Evolutionary conservation across 2,797 vertebrate genomes (phyloP).

Genomic region (Muscicapa striata): DNA sequence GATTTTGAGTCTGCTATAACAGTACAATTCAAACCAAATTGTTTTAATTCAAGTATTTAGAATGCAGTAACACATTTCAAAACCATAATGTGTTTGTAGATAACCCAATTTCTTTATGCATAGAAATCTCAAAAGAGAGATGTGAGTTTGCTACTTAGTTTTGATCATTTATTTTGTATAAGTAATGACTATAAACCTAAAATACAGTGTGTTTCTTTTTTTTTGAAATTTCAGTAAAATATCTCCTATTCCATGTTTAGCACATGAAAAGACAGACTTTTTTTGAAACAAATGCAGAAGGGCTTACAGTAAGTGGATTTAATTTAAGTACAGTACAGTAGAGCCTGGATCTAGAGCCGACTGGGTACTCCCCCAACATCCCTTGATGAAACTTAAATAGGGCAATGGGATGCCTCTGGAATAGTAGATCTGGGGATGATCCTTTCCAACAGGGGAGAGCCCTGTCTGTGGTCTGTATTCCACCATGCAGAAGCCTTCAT

Average conservation of each 20-base stretch:
- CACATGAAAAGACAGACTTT: not conserved
- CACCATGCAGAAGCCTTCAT: not conserved
- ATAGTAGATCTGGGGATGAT: not conserved
- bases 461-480: not conserved
- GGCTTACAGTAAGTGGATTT: not conserved
- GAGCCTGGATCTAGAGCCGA: not conserved
- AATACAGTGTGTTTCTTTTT: not conserved
- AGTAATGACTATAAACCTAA: slow-evolving; percentile 52
- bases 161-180: slow-evolving; percentile 64
- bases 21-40: slow-evolving; percentile 62
- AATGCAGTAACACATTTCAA: slow-evolving; percentile 66
- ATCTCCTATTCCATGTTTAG: slow-evolving; percentile 10
- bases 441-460: not conserved
- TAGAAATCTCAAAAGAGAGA: slow-evolving; percentile 64
- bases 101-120: slow-evolving; percentile 69
- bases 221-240: slow-evolving; percentile 12
- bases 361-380: not conserved
- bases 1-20: slow-evolving; percentile 47
- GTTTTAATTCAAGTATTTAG: slow-evolving; percentile 70
- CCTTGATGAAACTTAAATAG: not conserved
- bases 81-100: slow-evolving; percentile 52
- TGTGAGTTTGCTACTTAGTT: slow-evolving; percentile 47
- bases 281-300: not conserved
- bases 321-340: not conserved
- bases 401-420: not conserved